phyloP scores from a whole-genome alignment of 2,888 invertebrate species.

The Nomada fabriciana region DNA sequence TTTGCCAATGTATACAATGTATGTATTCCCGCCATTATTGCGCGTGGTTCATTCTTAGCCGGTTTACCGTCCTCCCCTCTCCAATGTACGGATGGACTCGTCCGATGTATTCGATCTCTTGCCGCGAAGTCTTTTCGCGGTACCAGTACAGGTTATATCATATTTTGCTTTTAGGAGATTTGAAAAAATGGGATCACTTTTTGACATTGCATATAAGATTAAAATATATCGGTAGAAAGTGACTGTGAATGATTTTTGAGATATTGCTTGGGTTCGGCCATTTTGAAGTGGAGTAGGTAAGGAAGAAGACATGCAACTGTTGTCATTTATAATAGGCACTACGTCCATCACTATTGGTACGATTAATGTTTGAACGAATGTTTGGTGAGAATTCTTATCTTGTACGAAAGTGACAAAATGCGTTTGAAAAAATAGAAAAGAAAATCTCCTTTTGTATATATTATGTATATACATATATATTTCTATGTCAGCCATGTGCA shows the following conservation, averaged over 20 bases:
- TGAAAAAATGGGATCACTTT: slow-evolving; percentile 32
- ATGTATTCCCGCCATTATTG: slow-evolving; percentile 79
- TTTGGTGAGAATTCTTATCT: background rate
- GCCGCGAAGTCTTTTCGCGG: slow-evolving; percentile 12
- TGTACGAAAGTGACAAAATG: background rate
- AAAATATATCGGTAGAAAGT: slow-evolving; percentile 16
- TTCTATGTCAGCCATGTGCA: slow-evolving; percentile 75
- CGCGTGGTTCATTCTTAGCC: slow-evolving; percentile 75
- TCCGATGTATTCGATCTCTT: slow-evolving; percentile 67
- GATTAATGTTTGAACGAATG: background rate
- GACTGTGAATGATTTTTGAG: slow-evolving; percentile 22
- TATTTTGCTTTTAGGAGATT: background rate
- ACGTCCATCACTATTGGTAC: background rate
- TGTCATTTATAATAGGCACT: slow-evolving; percentile 22
- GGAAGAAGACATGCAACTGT: slow-evolving; percentile 38
- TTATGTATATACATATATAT: background rate
- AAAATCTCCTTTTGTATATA: slow-evolving; percentile 28
- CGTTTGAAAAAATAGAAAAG: slow-evolving; percentile 1
- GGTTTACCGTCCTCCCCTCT: slow-evolving; percentile 64
- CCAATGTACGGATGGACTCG: slow-evolving; percentile 77
- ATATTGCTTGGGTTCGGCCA: slow-evolving; percentile 75
- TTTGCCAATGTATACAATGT: background rate
- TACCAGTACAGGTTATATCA: background rate
- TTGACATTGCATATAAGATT: background rate
- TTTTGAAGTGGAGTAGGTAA: slow-evolving; percentile 76